Percentiles rank a stretch among this genome's conserved stretches.
Conservation (phyloP, 2,888 invertebrate species). For the Andrena dorsata region DNA sequence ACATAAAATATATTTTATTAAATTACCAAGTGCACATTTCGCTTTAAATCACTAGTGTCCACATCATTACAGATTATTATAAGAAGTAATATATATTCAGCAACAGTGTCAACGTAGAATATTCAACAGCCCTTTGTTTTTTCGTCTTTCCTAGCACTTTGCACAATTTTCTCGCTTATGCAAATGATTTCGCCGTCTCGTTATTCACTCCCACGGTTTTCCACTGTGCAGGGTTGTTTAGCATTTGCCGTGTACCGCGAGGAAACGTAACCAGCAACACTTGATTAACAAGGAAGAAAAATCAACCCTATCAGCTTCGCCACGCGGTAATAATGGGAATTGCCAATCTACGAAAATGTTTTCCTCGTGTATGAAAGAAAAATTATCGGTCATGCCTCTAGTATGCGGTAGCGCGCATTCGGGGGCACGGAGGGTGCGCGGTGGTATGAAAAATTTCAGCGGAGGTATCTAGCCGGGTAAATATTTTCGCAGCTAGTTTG, state of each 20-base stretch:
- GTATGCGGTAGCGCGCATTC: neutral
- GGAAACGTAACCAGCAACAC: neutral
- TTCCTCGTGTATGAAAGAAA: slow-evolving; percentile 31
- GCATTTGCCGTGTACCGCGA: neutral
- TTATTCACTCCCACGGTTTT: neutral
- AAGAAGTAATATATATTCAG: too few relatives aligned
- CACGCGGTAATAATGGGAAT: slow-evolving; percentile 30
- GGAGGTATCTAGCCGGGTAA: slow-evolving; percentile 3
- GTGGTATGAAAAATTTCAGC: slow-evolving; percentile 30
- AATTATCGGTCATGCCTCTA: slow-evolving; percentile 31
- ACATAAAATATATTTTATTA: too few relatives aligned
- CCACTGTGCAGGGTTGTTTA: neutral
- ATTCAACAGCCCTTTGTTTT: too few relatives aligned
- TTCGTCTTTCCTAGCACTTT: neutral
- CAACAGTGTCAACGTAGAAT: too few relatives aligned
- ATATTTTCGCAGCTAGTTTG: slow-evolving; percentile 43
- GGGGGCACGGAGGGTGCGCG: neutral
- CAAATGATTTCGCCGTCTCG: neutral
- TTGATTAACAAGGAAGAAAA: slow-evolving; percentile 11
- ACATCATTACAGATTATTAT: too few relatives aligned
- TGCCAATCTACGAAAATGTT: slow-evolving; percentile 45
- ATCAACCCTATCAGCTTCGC: neutral
- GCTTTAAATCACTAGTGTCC: too few relatives aligned
- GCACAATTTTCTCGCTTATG: neutral
- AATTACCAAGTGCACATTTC: too few relatives aligned